phyloP scores from a whole-genome alignment of 2,113 vertebrate species.

The Pomatorhinus ruficollis region DNA sequence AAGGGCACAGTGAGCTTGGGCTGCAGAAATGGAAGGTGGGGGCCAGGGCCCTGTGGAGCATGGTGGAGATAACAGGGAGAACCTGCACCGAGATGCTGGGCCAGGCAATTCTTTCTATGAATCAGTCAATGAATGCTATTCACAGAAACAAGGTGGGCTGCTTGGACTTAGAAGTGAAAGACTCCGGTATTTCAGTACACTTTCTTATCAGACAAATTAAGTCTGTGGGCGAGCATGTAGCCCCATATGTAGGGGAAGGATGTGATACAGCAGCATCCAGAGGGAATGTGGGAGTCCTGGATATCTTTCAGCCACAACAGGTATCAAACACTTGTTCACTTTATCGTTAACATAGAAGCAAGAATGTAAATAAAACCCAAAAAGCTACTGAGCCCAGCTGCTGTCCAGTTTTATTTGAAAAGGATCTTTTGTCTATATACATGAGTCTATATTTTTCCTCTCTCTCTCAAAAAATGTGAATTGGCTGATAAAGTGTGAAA shows the following conservation, averaged over 20 bases:
- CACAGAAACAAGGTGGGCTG: neutral
- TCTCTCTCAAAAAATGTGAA: neutral
- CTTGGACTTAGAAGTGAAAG: neutral
- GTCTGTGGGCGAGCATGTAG: neutral
- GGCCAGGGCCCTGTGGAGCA: neutral
- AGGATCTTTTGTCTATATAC: neutral
- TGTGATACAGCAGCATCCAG: neutral
- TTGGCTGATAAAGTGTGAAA: neutral
- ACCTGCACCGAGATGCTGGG: rapidly evolving
- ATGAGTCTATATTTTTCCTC: neutral
- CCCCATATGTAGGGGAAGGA: neutral
- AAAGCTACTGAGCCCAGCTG: neutral
- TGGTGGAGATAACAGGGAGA: rapidly evolving
- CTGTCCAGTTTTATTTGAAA: neutral
- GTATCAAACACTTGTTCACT: neutral
- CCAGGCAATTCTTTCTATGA: neutral
- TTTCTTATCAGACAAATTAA: neutral
- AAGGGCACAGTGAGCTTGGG: neutral
- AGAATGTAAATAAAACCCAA: neutral
- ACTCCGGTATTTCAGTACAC: neutral
- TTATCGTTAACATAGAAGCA: neutral
- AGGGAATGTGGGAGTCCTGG: neutral
- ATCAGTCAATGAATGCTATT: neutral
- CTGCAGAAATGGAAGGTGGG: neutral
- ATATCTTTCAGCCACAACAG: neutral